Percentiles rank a stretch among this genome's conserved stretches.
These are phyloP conservation scores for Rutilus rutilus DNA, from an alignment of 2,113 vertebrate genomes.

Conservation along the genomic window DNA sequence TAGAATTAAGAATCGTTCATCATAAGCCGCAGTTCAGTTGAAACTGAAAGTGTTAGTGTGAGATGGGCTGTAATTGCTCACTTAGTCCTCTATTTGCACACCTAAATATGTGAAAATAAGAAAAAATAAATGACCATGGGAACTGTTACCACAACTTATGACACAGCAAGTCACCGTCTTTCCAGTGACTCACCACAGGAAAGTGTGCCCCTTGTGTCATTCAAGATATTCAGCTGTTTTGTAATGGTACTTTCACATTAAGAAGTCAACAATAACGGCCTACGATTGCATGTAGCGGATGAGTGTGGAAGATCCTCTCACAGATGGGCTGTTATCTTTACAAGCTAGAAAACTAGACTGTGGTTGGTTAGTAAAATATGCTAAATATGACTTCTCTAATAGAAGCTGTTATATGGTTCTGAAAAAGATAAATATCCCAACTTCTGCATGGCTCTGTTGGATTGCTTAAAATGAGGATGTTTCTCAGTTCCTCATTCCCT, in stretches of 20 bases:
- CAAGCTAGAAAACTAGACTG: background rate
- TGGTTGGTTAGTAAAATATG: background rate
- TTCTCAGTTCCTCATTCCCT: conserved; percentile 21
- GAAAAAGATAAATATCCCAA: background rate
- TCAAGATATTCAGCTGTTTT: conserved; percentile 12
- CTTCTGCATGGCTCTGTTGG: conserved; percentile 15
- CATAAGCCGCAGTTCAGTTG: background rate
- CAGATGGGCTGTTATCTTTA: background rate
- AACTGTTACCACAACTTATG: conserved; percentile 21
- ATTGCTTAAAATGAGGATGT: conserved; percentile 24
- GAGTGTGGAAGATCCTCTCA: background rate
- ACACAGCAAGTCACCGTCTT: conserved; percentile 1
- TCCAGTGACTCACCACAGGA: conserved; percentile 6
- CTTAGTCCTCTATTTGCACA: background rate
- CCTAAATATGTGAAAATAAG: background rate
- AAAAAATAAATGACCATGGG: background rate
- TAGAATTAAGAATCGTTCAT: background rate
- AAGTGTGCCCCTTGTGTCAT: background rate
- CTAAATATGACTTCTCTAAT: background rate
- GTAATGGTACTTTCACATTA: background rate
- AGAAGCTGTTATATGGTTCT: background rate
- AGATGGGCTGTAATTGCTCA: background rate
- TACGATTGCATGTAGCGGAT: no score
- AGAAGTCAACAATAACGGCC: background rate
- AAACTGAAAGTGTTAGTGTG: background rate